Percentiles rank a stretch among this genome's conserved stretches.
Evolutionary conservation across 1,140 invertebrate species (phyloP).

Genomic region (Palaemon carinicauda): DNA sequence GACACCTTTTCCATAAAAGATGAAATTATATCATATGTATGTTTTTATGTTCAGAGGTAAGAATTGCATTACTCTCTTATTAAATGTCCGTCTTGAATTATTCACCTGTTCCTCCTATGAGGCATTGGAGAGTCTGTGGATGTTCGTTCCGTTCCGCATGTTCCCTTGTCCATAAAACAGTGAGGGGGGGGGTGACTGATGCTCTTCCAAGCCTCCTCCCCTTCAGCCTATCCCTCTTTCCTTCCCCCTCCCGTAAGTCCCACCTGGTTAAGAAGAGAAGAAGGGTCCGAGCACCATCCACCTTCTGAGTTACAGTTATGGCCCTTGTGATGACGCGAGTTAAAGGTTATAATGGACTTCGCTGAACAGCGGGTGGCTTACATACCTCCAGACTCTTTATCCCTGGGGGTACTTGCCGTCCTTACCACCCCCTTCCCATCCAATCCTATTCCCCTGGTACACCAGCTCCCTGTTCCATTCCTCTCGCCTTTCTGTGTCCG

Average conservation of each 20-base stretch:
- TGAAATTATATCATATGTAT: too few species aligned
- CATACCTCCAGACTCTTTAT: too few species aligned
- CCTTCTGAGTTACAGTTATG: not conserved
- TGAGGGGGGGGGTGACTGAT: constrained; percentile 2
- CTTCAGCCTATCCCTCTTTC: not conserved
- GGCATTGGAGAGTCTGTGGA: too few species aligned
- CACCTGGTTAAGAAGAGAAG: not conserved
- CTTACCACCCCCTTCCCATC: not conserved
- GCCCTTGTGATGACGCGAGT: constrained; percentile 18
- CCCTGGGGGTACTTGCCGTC: too few species aligned
- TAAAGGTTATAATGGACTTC: constrained; percentile 6
- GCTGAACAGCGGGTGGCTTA: too few species aligned
- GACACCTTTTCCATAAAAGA: too few species aligned
- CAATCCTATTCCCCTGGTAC: not conserved
- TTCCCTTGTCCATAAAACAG: constrained; percentile 9
- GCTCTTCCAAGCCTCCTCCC: not conserved
- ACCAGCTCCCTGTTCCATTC: not conserved
- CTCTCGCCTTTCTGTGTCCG: constrained; percentile 3
- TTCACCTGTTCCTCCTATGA: too few species aligned
- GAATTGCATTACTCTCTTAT: too few species aligned
- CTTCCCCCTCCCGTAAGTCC: not conserved
- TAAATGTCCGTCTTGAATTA: too few species aligned
- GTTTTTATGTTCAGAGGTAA: too few species aligned
- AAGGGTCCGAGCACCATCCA: not conserved
- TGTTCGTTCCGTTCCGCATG: not conserved